phyloP scores from a whole-genome alignment of 2,888 invertebrate genomes.

The Epistrophe grossulariae region DNA sequence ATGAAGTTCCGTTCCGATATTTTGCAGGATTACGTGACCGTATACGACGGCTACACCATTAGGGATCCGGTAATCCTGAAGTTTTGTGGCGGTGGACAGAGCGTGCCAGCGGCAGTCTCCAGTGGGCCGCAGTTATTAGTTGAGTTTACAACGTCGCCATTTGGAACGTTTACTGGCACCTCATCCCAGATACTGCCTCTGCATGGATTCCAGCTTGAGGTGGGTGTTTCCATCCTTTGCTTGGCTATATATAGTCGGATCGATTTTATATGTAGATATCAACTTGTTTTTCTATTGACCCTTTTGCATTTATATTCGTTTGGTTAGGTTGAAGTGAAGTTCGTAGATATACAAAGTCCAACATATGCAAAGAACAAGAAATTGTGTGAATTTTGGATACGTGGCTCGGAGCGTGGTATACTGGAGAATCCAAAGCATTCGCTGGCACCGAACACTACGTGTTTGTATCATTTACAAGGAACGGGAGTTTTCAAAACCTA shows the following conservation, averaged over 20 bases:
- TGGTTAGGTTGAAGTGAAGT: slow-evolving; percentile 89
- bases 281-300: slow-evolving; percentile 31
- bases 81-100: slow-evolving; percentile 95
- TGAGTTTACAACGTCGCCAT: slow-evolving; percentile 95
- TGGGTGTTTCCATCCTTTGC: slow-evolving; percentile 83
- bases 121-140: slow-evolving; percentile 95
- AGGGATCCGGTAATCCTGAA: slow-evolving; percentile 94
- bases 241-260: slow-evolving; percentile 78
- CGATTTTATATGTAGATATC: slow-evolving; percentile 19
- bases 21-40: slow-evolving; percentile 91
- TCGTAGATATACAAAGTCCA: slow-evolving; percentile 92
- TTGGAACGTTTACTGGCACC: slow-evolving; percentile 92
- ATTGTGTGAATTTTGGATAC: slow-evolving; percentile 93
- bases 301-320: neutral
- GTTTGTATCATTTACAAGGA: slow-evolving; percentile 92
- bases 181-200: slow-evolving; percentile 91
- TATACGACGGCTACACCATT: slow-evolving; percentile 95
- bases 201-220: slow-evolving; percentile 95
- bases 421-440: slow-evolving; percentile 94
- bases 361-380: slow-evolving; percentile 93
- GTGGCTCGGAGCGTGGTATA: slow-evolving; percentile 91
- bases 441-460: slow-evolving; percentile 94
- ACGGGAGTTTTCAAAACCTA: slow-evolving; percentile 86
- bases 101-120: slow-evolving; percentile 93
- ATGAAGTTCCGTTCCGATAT: slow-evolving; percentile 67